A percentile compares a stretch with the other conserved stretches of the same genome.
phyloP scores from a whole-genome alignment of 2,113 vertebrate species.

The Rhadina sibilatrix region DNA sequence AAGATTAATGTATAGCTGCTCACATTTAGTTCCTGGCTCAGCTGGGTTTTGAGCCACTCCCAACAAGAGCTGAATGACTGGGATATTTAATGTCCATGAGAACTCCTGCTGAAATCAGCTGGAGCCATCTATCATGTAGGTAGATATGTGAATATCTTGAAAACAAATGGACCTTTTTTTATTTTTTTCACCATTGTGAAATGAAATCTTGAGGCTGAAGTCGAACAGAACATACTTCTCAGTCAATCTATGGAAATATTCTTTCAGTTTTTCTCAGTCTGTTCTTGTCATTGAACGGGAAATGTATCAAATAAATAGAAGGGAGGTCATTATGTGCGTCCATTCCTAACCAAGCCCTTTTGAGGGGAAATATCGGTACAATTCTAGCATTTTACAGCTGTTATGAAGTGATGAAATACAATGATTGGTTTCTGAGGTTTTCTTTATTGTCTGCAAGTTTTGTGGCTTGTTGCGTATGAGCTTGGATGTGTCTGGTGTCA shows the following conservation, averaged over 20 bases:
- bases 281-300: background rate
- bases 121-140: background rate
- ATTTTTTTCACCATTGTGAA: background rate
- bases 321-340: background rate
- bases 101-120: slow-evolving; percentile 28
- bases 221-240: background rate
- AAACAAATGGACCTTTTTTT: background rate
- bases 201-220: background rate
- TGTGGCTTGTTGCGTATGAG: background rate
- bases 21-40: slow-evolving; percentile 31
- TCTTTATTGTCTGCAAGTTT: background rate
- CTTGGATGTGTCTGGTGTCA: background rate
- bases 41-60: slow-evolving; percentile 50
- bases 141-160: background rate
- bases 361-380: too few relatives aligned
- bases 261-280: background rate
- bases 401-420: background rate
- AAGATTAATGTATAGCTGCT: slow-evolving; percentile 53
- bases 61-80: slow-evolving; percentile 2
- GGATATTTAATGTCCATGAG: slow-evolving; percentile 5
- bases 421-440: background rate
- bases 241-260: background rate
- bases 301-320: background rate
- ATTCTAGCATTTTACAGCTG: fast-evolving
- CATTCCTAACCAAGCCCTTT: background rate